Evolutionary conservation across 2,113 vertebrate genomes (phyloP).

Genomic region (Upupa epops): DNA sequence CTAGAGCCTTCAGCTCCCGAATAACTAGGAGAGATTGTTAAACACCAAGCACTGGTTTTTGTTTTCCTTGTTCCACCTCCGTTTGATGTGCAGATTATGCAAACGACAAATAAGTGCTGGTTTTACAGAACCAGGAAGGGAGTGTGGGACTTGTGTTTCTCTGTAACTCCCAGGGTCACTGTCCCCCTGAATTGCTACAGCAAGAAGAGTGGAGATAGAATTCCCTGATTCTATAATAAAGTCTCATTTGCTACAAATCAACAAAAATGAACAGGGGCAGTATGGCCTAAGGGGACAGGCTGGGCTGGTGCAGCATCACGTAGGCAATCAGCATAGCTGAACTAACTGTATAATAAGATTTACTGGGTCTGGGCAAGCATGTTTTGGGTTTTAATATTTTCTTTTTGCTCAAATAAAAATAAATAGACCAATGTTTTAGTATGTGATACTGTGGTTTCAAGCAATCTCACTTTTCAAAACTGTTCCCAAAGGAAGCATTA

Average conservation of each 20-base stretch:
- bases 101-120: neutral
- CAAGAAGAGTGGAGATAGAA: neutral
- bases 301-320: neutral
- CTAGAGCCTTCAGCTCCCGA: neutral
- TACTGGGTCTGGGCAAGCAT: neutral
- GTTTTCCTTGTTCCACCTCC: neutral
- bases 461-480: neutral
- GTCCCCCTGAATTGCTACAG: neutral
- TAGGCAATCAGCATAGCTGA: accelerated
- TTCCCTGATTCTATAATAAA: neutral
- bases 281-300: neutral
- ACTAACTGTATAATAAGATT: neutral
- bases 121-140: neutral
- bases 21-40: neutral
- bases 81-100: neutral
- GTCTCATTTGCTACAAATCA: neutral
- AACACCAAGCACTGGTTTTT: neutral
- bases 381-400: neutral
- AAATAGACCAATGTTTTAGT: neutral
- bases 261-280: neutral
- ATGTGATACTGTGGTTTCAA: neutral
- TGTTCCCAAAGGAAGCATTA: neutral
- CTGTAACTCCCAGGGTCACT: neutral
- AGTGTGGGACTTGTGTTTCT: neutral
- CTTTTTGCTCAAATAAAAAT: neutral